Evolutionary conservation across 2,797 vertebrate genomes (phyloP), one percentile per base, ranked within the genome.

Genomic region (Sebastes oblongus): DNA sequence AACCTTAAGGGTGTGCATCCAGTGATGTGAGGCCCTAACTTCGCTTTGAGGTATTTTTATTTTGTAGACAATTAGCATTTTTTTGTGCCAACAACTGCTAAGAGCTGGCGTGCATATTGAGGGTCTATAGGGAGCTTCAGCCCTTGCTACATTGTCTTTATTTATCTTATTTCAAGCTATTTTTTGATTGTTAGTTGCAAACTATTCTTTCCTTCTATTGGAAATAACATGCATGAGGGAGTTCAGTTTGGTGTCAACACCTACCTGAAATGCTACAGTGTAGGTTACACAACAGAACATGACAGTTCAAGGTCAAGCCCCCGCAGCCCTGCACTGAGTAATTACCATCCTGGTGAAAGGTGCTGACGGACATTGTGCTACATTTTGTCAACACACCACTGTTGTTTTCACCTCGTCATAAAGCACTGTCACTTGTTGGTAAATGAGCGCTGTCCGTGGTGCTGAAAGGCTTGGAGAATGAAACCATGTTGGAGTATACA

Each of bases 11-110:
- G 14, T 64, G 29, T 20, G 58, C 16, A 59, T 74, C n/a, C 42
- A 64, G 7, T 27, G 42, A 77, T 16, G 36, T 42, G 12, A 72
- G 50, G n/a, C 10, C 12, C 24, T 20, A 24, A 36, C 62, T 20
- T n/a, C 20, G 22, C 70, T 72, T 80, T 74, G 39, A 74, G 69
- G 54, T 74, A 62, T 69, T 77, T 75, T 46, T 18, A 74, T 77
- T 46, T 30, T 65, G 34, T 27, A 71, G 27, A 73, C n/a, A 75
- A 77, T 16, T 72, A 58, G 39, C 42, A 61, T 52, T 54, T 72
- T 76, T 69, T 42, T 42, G 6, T 42, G 30, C 34, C 34, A 59
- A 74, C 29, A 78, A 72, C 12, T 61, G 25, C 34, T 25, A 59
- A 69, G 25, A 30, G 52, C 9, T 52, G 36, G 11, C 3, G 16